These are phyloP conservation scores for Pelvicachromis taeniatus DNA, from an alignment of 2,113 vertebrate genomes.

Conservation along the genomic window DNA sequence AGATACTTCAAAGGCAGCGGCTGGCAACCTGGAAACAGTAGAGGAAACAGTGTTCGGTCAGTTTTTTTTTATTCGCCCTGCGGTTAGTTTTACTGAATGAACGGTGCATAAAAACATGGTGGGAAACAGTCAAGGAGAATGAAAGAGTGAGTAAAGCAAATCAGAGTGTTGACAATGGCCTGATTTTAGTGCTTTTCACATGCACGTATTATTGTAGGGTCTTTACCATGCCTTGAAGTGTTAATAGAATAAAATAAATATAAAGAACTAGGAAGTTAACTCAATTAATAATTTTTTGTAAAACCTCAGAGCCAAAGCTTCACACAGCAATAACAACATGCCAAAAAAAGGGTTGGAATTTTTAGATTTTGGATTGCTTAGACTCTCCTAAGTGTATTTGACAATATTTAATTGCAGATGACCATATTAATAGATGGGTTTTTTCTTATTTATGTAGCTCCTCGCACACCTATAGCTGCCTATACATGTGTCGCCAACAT, in stretches of 20 bases:
- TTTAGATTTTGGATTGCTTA: not conserved
- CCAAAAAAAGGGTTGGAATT: not conserved
- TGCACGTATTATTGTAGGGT: not conserved
- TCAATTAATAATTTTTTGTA: not conserved
- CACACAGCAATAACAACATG: not conserved
- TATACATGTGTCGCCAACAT: not conserved
- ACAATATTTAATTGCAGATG: not conserved
- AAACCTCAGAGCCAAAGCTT: not conserved
- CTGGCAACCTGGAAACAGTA: conserved; percentile 80
- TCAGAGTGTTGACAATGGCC: not conserved
- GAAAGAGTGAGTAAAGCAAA: not conserved
- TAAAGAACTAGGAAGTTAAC: not conserved
- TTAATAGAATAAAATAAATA: not conserved
- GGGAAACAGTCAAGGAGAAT: not conserved
- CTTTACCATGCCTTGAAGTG: not conserved
- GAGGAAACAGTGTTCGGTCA: not conserved
- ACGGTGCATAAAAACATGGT: not conserved
- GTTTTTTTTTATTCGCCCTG: not conserved
- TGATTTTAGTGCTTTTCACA: not conserved
- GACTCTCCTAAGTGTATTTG: not conserved
- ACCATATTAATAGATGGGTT: not conserved
- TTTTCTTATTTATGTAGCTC: not conserved
- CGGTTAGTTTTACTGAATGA: not conserved
- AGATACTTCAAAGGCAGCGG: conserved; percentile 88
- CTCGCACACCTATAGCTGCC: not conserved